phyloP scores from a whole-genome alignment of 2,888 invertebrate species.

The Tetrapedia diversipes region DNA sequence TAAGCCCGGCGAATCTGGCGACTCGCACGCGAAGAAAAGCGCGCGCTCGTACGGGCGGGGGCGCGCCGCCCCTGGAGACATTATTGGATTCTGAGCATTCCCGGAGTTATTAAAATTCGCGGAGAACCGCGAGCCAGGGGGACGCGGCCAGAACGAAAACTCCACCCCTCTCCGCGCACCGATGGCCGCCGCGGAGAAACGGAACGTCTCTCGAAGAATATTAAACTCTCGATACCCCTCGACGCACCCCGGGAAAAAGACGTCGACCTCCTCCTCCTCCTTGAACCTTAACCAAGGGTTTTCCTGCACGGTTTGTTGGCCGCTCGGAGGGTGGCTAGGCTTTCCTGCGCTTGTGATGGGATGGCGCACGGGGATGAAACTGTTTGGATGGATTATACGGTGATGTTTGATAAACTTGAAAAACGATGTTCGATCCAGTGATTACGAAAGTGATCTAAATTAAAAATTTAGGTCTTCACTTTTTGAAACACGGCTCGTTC shows the following conservation, averaged over 20 bases:
- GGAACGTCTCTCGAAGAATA: constrained; percentile 76
- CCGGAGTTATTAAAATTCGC: constrained; percentile 82
- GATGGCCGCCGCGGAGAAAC: constrained; percentile 61
- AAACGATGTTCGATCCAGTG: too few species aligned
- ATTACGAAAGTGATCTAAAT: too few species aligned
- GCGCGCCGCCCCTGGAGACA: constrained; percentile 69
- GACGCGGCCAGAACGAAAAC: constrained; percentile 49
- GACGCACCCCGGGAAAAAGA: constrained; percentile 45
- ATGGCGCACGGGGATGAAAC: too few species aligned
- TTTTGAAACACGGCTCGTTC: too few species aligned
- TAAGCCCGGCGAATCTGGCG: constrained; percentile 51
- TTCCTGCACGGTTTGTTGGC: constrained; percentile 48
- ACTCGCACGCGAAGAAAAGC: constrained; percentile 39
- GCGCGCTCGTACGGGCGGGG: constrained; percentile 60
- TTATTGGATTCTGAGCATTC: constrained; percentile 82
- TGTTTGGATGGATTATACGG: too few species aligned
- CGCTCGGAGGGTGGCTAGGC: background rate
- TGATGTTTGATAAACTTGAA: too few species aligned
- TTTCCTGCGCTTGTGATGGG: too few species aligned
- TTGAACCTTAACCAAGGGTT: background rate
- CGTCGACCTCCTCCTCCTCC: too few species aligned
- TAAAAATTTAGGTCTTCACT: too few species aligned
- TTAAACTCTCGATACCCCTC: constrained; percentile 76
- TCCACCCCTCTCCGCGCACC: constrained; percentile 41
- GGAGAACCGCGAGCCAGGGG: constrained; percentile 79